Percentiles rank a stretch among this genome's conserved stretches.
phyloP scores from a whole-genome alignment of 2,113 vertebrate genomes.

The Lichenostomus cassidix region DNA sequence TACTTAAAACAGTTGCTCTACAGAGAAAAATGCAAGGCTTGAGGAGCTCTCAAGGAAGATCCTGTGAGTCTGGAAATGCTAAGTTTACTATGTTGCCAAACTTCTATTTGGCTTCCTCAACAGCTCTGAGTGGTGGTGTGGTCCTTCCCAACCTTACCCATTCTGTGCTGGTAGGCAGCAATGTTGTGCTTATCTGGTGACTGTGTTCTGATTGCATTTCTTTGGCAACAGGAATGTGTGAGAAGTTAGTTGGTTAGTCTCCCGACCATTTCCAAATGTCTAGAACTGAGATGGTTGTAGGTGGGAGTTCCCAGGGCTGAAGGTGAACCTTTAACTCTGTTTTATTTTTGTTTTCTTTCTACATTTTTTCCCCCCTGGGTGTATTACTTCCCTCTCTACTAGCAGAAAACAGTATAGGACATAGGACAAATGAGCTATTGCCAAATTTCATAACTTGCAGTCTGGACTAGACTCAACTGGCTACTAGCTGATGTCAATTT shows the following conservation, averaged over 20 bases:
- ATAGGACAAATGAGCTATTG: neutral
- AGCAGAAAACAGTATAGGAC: neutral
- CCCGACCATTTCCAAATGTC: fast-evolving
- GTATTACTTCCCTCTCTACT: neutral
- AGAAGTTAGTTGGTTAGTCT: neutral
- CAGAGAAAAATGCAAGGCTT: neutral
- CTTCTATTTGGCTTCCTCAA: neutral
- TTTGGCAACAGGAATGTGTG: neutral
- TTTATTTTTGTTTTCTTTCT: neutral
- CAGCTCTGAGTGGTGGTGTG: neutral
- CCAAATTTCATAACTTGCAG: neutral
- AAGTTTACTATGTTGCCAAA: neutral
- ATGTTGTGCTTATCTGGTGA: neutral
- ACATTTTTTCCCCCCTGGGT: fast-evolving
- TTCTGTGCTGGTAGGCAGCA: neutral
- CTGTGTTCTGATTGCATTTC: neutral
- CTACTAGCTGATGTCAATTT: neutral
- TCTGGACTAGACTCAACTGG: neutral
- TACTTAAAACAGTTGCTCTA: neutral
- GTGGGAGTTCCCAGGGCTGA: neutral
- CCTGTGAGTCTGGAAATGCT: neutral
- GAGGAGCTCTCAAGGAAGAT: neutral
- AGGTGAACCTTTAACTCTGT: neutral
- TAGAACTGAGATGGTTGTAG: neutral
- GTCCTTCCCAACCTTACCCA: neutral